Evolutionary conservation across 2,113 vertebrate species (phyloP).

Genomic region (Genyomyrus donnyi): DNA sequence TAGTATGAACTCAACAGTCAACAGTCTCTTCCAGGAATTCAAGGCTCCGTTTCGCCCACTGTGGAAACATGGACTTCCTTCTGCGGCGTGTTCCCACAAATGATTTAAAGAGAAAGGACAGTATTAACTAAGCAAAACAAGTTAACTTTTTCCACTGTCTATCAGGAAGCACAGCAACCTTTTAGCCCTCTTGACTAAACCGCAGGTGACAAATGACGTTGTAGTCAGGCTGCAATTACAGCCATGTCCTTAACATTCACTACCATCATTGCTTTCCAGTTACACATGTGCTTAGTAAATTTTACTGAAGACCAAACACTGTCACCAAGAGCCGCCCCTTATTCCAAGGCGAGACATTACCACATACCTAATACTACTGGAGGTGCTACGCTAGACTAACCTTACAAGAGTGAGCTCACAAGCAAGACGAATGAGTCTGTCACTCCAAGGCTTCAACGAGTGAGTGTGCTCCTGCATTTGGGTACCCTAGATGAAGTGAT

Average conservation of each 20-base stretch:
- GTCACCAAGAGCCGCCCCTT: background rate
- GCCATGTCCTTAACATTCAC: background rate
- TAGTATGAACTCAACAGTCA: background rate
- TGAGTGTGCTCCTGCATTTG: background rate
- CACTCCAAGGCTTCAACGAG: background rate
- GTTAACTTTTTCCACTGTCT: constrained; percentile 6
- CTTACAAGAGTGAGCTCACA: background rate
- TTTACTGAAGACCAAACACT: background rate
- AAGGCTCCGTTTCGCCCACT: constrained; percentile 10
- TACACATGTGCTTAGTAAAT: background rate
- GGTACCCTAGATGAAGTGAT: background rate
- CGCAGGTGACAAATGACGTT: background rate
- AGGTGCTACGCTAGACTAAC: background rate
- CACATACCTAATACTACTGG: background rate
- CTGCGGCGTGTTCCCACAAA: constrained; percentile 14
- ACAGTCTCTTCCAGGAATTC: constrained; percentile 18
- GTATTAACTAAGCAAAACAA: constrained; percentile 29
- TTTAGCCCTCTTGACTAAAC: constrained; percentile 4
- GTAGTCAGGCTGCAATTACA: background rate
- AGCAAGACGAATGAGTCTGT: background rate
- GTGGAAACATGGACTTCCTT: constrained; percentile 20
- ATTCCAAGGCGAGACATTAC: background rate
- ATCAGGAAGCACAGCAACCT: constrained; percentile 11
- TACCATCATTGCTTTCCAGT: background rate
- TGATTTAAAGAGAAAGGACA: constrained; percentile 5